Conservation (phyloP, 2,797 vertebrate genomes). For the Taeniopygia guttata region DNA sequence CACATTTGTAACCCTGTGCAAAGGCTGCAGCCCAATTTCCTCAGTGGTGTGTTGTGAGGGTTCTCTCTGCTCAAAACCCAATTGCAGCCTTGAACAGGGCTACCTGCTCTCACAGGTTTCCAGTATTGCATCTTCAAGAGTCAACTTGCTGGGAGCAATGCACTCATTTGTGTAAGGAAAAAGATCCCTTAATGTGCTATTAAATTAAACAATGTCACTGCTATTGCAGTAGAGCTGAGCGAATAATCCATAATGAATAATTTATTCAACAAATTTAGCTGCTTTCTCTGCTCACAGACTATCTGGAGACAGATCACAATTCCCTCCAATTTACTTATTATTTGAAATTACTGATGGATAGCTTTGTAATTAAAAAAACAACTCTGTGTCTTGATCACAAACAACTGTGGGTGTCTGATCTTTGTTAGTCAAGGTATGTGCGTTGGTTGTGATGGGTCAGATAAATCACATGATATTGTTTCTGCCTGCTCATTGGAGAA, state of each 20-base stretch:
- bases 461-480: conserved; percentile 68
- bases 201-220: conserved; percentile 73
- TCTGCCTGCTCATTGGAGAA: conserved; percentile 60
- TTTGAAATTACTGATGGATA: conserved; percentile 73
- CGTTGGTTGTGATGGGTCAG: conserved; percentile 59
- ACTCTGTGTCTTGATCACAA: conserved; percentile 67
- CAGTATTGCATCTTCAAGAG: conserved; percentile 45
- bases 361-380: conserved; percentile 72
- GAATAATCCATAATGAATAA: conserved; percentile 74
- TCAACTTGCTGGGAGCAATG: conserved; percentile 68
- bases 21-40: neutral
- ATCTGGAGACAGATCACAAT: conserved; percentile 72
- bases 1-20: neutral
- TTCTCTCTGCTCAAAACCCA: neutral
- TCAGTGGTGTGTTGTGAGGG: neutral
- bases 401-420: conserved; percentile 65
- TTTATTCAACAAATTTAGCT: conserved; percentile 74
- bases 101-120: conserved; percentile 30
- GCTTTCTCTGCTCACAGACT: conserved; percentile 71
- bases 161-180: conserved; percentile 67
- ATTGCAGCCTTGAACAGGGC: neutral
- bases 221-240: conserved; percentile 68
- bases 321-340: conserved; percentile 72
- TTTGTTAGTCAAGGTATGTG: conserved; percentile 66
- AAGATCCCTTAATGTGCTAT: conserved; percentile 71